Evolutionary conservation across 2,888 invertebrate species (phyloP), one percentile per base, ranked within the genome.

Genomic region (Himalopsyche anomala): DNA sequence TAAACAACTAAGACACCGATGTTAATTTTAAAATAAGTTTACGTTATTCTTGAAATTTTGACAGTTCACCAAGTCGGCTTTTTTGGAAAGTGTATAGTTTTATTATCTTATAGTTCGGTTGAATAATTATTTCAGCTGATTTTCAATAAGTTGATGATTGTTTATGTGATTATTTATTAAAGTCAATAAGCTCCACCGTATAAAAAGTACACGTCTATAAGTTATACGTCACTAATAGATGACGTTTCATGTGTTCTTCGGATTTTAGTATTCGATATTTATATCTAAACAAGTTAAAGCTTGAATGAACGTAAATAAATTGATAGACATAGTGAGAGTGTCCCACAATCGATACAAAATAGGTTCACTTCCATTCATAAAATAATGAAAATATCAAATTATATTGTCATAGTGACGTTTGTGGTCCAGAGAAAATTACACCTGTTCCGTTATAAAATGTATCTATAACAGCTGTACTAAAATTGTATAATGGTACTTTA

Each of bases 361-460:
- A 62, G 2, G n/a, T 62, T n/a, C 62, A 62, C 62, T 62, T 62
- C 15, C 62, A 62, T 62, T 62, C 62, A 62, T 62, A 62, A 62
- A 19, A 62, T 28, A 62, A 19, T 62, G 62, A 62, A 6, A 62
- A 62, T 62, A 62, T 19, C 6, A 62, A 62, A 62, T 62, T 62
- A 62, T 19, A 19, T 62, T 62, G 28, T 62, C 62, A 62, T 62
- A 62, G 62, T 62, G 62, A 62, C 62, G 62, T 62, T 62, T 62
- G 11, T 62, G 62, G 3, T 62, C 8, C 62, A 8, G 19, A 19
- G 56, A 62, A 62, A 62, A 62, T 62, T 62, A 19, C 5, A 62
- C 62, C 62, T 28, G 62, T 62, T 62, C 62, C 19, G 62, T n/a
- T 19, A 62, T 19, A 62, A 62, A 11, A 62, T 62, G 8, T 19